Percentiles rank a stretch among this genome's conserved stretches.
Conservation (phyloP, 2,113 vertebrate genomes). For the Vidua chalybeata region DNA sequence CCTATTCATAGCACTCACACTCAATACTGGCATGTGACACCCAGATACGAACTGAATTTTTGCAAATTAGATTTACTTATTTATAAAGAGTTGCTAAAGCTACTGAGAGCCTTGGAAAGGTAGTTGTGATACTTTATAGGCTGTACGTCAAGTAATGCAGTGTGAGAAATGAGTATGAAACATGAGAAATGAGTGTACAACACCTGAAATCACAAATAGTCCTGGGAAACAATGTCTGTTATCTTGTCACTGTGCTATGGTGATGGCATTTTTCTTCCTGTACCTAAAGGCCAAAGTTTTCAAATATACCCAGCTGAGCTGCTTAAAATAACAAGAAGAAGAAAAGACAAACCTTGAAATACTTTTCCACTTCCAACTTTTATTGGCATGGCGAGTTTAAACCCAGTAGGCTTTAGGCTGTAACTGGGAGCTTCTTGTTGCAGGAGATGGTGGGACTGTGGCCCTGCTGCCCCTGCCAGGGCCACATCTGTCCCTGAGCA, state of each 20-base stretch:
- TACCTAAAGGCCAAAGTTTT: background rate
- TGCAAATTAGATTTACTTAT: slow-evolving; percentile 25
- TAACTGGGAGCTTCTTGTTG: background rate
- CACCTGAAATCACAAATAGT: background rate
- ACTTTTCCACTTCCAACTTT: background rate
- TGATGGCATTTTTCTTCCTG: background rate
- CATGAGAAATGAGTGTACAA: background rate
- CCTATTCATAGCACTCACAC: background rate
- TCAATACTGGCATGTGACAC: background rate
- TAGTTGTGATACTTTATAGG: background rate
- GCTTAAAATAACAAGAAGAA: background rate
- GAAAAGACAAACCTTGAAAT: background rate
- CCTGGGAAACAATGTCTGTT: background rate
- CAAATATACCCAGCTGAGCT: background rate
- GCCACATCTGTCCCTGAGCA: background rate
- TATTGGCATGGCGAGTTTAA: background rate
- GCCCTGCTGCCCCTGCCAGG: background rate
- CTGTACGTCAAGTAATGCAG: background rate
- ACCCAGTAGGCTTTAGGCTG: background rate
- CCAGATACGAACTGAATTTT: background rate
- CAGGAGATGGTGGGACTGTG: background rate
- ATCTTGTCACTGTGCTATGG: background rate
- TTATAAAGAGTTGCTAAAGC: background rate
- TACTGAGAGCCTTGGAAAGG: background rate
- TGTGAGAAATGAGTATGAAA: background rate